These are phyloP conservation scores for Blastobasis lacticolella DNA, from an alignment of 2,888 invertebrate genomes.

Conservation along the genomic window DNA sequence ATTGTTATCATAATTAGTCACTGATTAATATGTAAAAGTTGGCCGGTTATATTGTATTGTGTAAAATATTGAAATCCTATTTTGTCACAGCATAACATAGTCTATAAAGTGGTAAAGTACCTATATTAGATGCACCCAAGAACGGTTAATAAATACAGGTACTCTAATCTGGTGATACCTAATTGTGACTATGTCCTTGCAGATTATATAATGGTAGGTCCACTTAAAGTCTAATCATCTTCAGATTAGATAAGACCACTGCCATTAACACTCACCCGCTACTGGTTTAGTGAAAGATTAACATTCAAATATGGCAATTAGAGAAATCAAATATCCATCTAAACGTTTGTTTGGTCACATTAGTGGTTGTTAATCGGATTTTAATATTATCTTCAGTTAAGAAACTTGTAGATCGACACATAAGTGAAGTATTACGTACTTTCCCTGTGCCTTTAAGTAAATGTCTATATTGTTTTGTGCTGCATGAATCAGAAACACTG, in stretches of 20 bases:
- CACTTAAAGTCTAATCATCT: conserved; percentile 25
- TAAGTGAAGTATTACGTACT: no score
- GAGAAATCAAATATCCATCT: conserved; percentile 1
- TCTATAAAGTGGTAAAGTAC: no score
- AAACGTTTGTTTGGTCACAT: not conserved
- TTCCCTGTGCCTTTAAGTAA: no score
- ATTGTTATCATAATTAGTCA: no score
- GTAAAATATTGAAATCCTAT: no score
- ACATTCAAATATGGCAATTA: conserved; percentile 12
- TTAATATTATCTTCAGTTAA: conserved; percentile 1
- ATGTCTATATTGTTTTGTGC: no score
- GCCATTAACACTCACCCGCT: conserved; percentile 22
- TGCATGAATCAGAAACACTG: no score
- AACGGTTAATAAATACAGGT: not conserved
- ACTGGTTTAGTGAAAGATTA: conserved; percentile 26
- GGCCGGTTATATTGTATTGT: no score
- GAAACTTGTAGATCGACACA: not conserved
- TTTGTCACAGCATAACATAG: no score
- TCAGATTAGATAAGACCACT: conserved; percentile 34
- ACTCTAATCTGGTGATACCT: no score
- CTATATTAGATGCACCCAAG: no score
- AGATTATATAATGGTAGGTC: conserved; percentile 14
- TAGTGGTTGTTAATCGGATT: conserved; percentile 1
- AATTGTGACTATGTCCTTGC: conserved; percentile 8
- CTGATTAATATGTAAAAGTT: no score